Evolutionary conservation across 1,140 invertebrate species (phyloP).

Genomic region (Papilio polyxenes): DNA sequence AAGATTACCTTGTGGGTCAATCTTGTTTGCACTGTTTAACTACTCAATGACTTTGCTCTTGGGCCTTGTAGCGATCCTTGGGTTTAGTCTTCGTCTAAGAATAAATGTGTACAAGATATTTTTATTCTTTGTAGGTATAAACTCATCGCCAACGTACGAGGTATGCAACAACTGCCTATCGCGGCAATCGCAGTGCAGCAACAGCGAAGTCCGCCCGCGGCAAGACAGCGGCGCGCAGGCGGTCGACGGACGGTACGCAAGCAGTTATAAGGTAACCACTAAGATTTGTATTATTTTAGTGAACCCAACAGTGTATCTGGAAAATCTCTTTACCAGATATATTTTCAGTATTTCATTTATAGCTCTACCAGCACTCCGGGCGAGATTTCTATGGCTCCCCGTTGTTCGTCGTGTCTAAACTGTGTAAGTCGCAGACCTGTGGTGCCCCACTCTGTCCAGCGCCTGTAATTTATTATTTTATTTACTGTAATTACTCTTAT

Average conservation of each 20-base stretch:
- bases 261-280: conserved; percentile 56
- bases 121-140: background rate
- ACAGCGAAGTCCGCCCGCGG: background rate
- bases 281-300: background rate
- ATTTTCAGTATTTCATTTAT: no score
- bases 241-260: conserved; percentile 60
- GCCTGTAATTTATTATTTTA: no score
- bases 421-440: no score
- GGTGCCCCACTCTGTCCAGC: no score
- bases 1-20: no score
- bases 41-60: no score
- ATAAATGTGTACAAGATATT: background rate
- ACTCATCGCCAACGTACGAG: background rate
- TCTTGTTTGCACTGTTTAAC: no score
- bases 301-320: background rate
- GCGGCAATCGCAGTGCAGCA: conserved; percentile 36
- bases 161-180: conserved; percentile 1
- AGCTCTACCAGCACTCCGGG: no score
- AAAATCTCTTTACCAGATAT: no score
- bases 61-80: background rate
- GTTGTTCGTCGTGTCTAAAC: no score
- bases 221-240: conserved; percentile 55
- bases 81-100: background rate
- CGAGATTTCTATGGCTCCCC: no score
- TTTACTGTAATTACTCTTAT: background rate